A percentile compares a stretch with the other conserved stretches of the same genome.
These are phyloP conservation scores for Cryptotermes secundus DNA, from an alignment of 1,140 invertebrate species.

Conservation along the genomic window DNA sequence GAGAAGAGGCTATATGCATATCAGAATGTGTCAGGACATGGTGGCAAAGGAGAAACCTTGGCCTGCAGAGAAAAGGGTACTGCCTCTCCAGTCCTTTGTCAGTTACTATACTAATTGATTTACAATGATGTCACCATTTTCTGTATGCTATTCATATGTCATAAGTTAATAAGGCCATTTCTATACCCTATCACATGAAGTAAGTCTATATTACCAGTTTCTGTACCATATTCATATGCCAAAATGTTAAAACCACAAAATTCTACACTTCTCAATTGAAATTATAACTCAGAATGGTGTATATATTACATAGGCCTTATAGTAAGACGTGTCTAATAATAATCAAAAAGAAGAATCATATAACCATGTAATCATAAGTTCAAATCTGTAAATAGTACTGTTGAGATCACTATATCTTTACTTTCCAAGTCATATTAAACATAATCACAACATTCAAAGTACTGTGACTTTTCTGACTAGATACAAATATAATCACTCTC, in stretches of 20 bases:
- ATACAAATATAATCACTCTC: background rate
- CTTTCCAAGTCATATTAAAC: background rate
- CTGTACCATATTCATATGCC: background rate
- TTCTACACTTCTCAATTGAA: background rate
- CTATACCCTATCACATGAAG: too few relatives aligned
- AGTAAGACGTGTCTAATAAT: background rate
- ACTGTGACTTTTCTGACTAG: conserved; percentile 1
- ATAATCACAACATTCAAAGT: conserved; percentile 2
- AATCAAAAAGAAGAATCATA: background rate
- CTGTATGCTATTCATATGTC: too few relatives aligned
- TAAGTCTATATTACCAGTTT: too few relatives aligned
- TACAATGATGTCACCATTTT: too few relatives aligned
- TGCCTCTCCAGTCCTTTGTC: too few relatives aligned
- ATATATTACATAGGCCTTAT: background rate
- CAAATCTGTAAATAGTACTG: background rate
- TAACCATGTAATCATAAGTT: background rate
- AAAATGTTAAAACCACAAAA: background rate
- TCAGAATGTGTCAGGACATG: too few relatives aligned
- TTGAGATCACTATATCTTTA: background rate
- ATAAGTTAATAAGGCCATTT: too few relatives aligned
- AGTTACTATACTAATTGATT: too few relatives aligned
- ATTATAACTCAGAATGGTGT: background rate
- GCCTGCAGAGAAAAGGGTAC: too few relatives aligned
- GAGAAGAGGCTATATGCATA: too few relatives aligned
- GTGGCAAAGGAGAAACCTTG: too few relatives aligned